These are phyloP conservation scores for Meta bourneti DNA, from an alignment of 2,888 invertebrate species.

Conservation along the genomic window DNA sequence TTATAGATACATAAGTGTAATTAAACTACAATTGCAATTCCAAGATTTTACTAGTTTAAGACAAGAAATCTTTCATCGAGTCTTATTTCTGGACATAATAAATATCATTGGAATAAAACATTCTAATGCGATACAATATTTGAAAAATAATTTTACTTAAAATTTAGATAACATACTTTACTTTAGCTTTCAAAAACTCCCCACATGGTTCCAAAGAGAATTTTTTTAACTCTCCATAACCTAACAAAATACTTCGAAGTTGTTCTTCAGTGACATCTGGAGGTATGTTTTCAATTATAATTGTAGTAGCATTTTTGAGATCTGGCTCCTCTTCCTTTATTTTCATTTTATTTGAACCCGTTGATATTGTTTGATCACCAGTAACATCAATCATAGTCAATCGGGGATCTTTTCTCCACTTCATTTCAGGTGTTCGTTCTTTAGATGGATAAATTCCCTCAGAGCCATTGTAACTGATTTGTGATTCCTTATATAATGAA, in stretches of 20 bases:
- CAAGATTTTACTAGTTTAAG: too few relatives aligned
- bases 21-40: too few relatives aligned
- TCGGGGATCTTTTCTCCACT: neutral
- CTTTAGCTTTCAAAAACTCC: constrained; percentile 15
- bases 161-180: constrained; percentile 41
- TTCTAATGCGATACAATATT: too few relatives aligned
- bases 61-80: too few relatives aligned
- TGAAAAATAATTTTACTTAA: neutral
- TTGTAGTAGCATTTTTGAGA: neutral
- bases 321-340: too few relatives aligned
- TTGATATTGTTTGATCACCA: neutral
- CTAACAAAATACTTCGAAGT: neutral
- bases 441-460: neutral
- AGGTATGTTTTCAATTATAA: constrained; percentile 55
- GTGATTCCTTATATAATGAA: neutral
- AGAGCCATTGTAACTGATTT: too few relatives aligned
- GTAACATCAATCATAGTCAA: too few relatives aligned
- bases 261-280: neutral
- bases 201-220: neutral
- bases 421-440: neutral
- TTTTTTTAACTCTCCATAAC: constrained; percentile 35
- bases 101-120: too few relatives aligned
- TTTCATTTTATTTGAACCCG: too few relatives aligned
- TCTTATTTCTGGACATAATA: neutral
- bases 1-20: too few relatives aligned